Conservation (phyloP, 2,888 invertebrate species). For the Drosophila picticornis region DNA sequence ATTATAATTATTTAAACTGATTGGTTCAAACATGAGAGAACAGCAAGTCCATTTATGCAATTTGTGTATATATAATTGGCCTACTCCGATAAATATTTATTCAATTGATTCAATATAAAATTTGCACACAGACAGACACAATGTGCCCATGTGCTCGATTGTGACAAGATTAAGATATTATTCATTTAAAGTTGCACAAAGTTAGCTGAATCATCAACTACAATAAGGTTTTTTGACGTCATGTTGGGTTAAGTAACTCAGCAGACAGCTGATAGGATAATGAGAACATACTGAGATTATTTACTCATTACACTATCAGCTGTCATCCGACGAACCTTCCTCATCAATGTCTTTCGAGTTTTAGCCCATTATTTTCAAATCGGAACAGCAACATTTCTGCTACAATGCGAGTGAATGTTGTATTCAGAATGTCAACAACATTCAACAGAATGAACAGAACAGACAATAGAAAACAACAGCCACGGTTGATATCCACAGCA, state of each 20-base stretch:
- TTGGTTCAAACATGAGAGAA: background rate
- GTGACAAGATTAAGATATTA: background rate
- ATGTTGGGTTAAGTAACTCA: background rate
- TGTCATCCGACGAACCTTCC: background rate
- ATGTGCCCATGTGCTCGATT: background rate
- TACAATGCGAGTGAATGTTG: constrained; percentile 32
- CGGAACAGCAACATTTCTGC: constrained; percentile 16
- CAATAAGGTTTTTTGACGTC: background rate
- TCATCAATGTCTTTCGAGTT: background rate
- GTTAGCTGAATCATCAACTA: background rate
- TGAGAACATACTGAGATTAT: no score
- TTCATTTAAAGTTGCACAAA: background rate
- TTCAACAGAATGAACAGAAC: constrained; percentile 27
- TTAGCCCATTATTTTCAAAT: background rate
- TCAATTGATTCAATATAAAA: background rate
- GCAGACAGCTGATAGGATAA: background rate
- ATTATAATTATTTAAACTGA: background rate
- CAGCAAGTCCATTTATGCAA: no score
- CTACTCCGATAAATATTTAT: no score
- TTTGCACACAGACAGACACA: background rate
- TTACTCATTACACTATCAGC: background rate
- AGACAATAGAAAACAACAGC: constrained; percentile 10
- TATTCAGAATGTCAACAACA: constrained; percentile 40
- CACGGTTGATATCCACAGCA: constrained; percentile 22
- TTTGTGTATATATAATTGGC: background rate